Evolutionary conservation across 2,797 vertebrate species (phyloP).

Genomic region (Coracias cyanogaster): DNA sequence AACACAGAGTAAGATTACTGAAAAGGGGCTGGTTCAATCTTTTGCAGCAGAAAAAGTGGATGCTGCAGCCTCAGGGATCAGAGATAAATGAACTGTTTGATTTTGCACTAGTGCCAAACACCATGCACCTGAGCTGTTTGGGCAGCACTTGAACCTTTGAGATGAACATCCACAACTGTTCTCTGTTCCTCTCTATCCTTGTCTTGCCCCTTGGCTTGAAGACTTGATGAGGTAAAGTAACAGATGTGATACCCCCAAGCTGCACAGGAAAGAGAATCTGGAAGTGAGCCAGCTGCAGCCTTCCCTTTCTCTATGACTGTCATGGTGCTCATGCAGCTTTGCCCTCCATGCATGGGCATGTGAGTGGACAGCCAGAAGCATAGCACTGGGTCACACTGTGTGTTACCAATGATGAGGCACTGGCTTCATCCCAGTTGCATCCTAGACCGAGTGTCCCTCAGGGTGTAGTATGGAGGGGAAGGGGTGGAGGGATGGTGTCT

Average conservation of each 20-base stretch:
- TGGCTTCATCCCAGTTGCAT: not conserved
- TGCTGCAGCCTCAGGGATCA: not conserved
- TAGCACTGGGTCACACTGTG: fast-evolving
- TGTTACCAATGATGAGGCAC: not conserved
- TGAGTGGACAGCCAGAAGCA: not conserved
- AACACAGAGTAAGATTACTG: fast-evolving
- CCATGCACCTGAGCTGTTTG: not conserved
- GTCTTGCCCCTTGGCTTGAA: fast-evolving
- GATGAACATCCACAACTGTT: not conserved
- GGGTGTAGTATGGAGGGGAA: fast-evolving
- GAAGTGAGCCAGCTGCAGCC: not conserved
- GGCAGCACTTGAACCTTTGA: not conserved
- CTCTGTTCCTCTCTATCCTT: not conserved
- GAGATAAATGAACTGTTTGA: not conserved
- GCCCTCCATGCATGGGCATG: fast-evolving
- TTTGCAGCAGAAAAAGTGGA: not conserved
- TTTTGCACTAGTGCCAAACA: not conserved
- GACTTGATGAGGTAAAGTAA: not conserved
- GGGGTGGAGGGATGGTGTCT: not conserved
- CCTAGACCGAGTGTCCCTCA: fast-evolving
- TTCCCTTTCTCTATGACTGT: not conserved
- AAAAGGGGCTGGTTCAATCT: not conserved
- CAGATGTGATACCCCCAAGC: not conserved
- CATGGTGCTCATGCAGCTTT: not conserved
- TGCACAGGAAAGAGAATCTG: not conserved